Evolutionary conservation across 2,797 vertebrate genomes (phyloP), one percentile per base, ranked within the genome.

Genomic region (Acipenser ruthenus): DNA sequence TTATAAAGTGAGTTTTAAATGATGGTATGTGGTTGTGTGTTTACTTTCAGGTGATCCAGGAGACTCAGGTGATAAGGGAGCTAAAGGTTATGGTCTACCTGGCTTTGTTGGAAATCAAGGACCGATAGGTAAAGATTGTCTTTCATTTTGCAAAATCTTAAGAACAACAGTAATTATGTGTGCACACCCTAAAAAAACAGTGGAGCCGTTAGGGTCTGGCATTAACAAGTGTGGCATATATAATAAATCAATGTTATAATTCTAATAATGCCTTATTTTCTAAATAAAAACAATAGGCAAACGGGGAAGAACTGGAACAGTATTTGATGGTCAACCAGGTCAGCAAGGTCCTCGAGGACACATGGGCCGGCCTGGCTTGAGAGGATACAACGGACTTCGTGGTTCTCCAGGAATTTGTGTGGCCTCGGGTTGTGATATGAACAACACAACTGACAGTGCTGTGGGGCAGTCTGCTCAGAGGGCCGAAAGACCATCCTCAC

Each of bases 401-500:
- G 89, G 90, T 7, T 72, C 88, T 62, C 89, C 90, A n/a, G 91
- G 91, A 18, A 71, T 89, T 53, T 93, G 90, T 55, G 9, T 84
- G 75, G 83, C 84, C 66, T 84, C 85, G 50, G 88, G 83, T 13
- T 93, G 89, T 65, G 75, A 81, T 72, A 74, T 82, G 73, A 68
- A 73, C 11, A 83, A 82, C 53, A 11, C 72, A 49, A 68, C 68
- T 10, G 72, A 75, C 62, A 75, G 56, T 7, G 77, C 60, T 69
- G 72, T 73, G 50, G 78, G 49, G 51, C 64, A 48, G 11, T 50
- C 18, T 37, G 12, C 66, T 69, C 71, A 75, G 65, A 84, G 82
- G 71, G 51, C 60, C 51, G 85, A 87, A 71, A 82, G 81, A 71
- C 7, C 11, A 10, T 55, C 53, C 3, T 55, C n/a, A 4, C 53